Evolutionary conservation across 23 tunicate species (phyloP), one percentile per base, ranked within the genome.

Genomic region (Halocynthia roretzi): DNA sequence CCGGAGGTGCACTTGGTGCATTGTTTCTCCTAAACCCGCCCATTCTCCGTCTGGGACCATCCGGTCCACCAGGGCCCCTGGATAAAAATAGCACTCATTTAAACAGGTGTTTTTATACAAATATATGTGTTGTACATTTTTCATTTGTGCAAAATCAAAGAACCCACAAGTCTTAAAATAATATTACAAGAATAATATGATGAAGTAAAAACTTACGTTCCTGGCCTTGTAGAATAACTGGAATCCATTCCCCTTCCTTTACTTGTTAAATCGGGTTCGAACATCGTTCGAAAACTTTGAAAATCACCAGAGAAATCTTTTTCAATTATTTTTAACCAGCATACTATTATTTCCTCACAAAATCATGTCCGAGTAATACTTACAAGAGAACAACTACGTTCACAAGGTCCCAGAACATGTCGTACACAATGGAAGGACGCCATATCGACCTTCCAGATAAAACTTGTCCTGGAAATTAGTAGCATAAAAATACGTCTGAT

Each of bases 311-410:
- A 65, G 17, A 19, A 51, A 48, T 57, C 40, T 49, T 11, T 11
- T n/a, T 19, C 17, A 72, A 72, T 49, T 11, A 17, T 49, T 49
- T 40, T 4, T 0, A 40, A 19, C 48, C 62, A 77, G 10, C n/a
- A 60, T 14, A 17, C 18, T 54, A 5, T 15, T 49, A 48, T 49
- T 12, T 4, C 12, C 5, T 76, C 2, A 56, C 5, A 62, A 20
- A 50, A 72, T 1, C 1, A 6, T 0, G 23, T 67, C 5, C 2
- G 23, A 18, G n/a, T 60, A 15, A 52, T 49, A 89, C 88, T 89
- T 84, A 89, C 96, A 89, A 89, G n/a, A 89, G 64, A 74, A 84
- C 96, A 76, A 89, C 73, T 40, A 89, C 82, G 56, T 89, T 84
- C 44, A 89, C 62, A 10, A 89, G 31, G 9, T 85, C 84, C 88